Conservation (phyloP, 1,140 invertebrate genomes). For the Tribolium castaneum region DNA sequence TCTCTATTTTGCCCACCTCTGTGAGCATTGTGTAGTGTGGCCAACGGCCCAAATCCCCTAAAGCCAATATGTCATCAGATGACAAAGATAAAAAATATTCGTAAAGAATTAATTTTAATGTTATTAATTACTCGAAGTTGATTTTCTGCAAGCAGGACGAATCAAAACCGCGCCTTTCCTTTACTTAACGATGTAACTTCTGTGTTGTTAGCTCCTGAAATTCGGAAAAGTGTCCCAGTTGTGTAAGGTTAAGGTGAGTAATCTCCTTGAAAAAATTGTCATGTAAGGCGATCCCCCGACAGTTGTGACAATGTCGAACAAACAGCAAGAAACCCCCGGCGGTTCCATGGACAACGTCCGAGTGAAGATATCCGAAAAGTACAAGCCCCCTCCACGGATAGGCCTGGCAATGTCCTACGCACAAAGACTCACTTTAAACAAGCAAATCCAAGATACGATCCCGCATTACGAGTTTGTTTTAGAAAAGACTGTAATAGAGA, state of each 20-base stretch:
- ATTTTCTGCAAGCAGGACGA: not conserved
- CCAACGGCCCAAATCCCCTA: constrained; percentile 11
- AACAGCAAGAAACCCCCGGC: constrained; percentile 16
- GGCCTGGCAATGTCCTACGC: constrained; percentile 75
- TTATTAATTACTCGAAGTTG: not conserved
- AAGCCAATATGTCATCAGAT: constrained; percentile 34
- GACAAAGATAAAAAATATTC: constrained; percentile 30
- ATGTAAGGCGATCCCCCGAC: constrained; percentile 16
- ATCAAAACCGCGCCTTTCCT: not conserved
- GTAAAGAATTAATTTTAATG: constrained; percentile 16
- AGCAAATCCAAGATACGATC: constrained; percentile 66
- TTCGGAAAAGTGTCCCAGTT: not conserved
- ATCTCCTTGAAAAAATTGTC: constrained; percentile 5
- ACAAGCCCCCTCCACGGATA: constrained; percentile 80
- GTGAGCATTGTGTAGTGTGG: not conserved
- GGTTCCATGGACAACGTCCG: constrained; percentile 82
- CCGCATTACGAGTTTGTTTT: constrained; percentile 77
- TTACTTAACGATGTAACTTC: not conserved
- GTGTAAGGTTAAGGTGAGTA: constrained; percentile 32
- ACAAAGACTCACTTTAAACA: constrained; percentile 69
- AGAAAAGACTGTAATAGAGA: constrained; percentile 76
- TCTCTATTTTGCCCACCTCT: not conserved
- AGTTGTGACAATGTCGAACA: constrained; percentile 8
- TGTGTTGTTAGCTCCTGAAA: not conserved
- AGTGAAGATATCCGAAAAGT: constrained; percentile 88